These are phyloP conservation scores for Yponomeuta plumbellus DNA, from an alignment of 2,888 invertebrate genomes.

Conservation along the genomic window DNA sequence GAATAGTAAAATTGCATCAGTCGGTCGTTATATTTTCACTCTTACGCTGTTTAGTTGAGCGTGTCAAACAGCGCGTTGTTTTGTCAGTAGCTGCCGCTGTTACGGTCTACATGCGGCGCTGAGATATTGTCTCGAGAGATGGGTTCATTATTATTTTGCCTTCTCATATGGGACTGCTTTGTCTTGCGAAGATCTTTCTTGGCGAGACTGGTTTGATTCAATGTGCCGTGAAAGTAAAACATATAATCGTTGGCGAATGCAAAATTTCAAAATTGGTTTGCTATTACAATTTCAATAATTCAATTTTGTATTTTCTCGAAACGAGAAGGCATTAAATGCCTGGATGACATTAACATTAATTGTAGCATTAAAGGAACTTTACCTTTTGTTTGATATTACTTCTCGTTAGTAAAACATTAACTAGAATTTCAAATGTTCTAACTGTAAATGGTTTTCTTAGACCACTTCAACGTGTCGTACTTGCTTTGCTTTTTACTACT, in stretches of 20 bases:
- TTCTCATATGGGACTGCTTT: neutral
- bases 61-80: slow-evolving; percentile 54
- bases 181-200: neutral
- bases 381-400: too few species aligned
- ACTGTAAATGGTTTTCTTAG: too few species aligned
- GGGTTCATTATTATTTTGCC: neutral
- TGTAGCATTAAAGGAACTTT: too few species aligned
- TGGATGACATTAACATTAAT: too few species aligned
- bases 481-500: neutral
- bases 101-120: slow-evolving; percentile 68
- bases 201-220: neutral
- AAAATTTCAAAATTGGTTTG: too few species aligned
- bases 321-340: too few species aligned
- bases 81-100: slow-evolving; percentile 63
- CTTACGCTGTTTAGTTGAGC: slow-evolving; percentile 62
- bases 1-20: neutral
- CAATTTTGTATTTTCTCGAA: too few species aligned
- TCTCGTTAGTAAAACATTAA: too few species aligned
- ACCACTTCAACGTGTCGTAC: too few species aligned
- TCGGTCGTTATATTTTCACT: slow-evolving; percentile 31
- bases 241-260: too few species aligned
- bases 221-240: neutral
- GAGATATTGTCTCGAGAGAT: slow-evolving; percentile 28
- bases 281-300: too few species aligned
- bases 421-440: too few species aligned